Evolutionary conservation across 2,888 invertebrate genomes (phyloP), one percentile per base, ranked within the genome.

Genomic region (Sinhomidia bicolor): DNA sequence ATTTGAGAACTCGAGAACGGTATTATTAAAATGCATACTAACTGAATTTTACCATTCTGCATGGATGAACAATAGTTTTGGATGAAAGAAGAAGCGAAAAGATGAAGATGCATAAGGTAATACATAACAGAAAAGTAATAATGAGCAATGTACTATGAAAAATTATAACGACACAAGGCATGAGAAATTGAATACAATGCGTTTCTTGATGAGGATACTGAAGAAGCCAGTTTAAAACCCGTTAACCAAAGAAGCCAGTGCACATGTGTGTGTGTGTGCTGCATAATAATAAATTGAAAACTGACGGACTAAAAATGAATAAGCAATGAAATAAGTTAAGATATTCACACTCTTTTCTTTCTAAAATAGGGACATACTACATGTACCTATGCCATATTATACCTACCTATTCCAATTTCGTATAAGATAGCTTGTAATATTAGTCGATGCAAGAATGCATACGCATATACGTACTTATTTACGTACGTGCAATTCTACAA

Each of bases 191-290:
- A 47, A n/a, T 44, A 14, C 3, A 4, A 12, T 4, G 20, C 17
- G 47, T 7, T 68, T 10, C 9, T 12, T 23, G 29, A 76, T 1
- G 76, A 29, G 29, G 29, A 51, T 54, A 26, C 6, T 57, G 36
- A 44, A 65, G 68, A 79, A 85, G 85, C 79, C 36, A 65, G 79
- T 85, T 85, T 65, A 4, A 54, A 78, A 79, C 78, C 85, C 85
- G 85, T 86, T 80, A 86, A 1, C n/a, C 23, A 0, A 57, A 84
- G 29, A 82, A 74, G 74, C 74, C 60, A 84, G 32, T 78, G n/a
- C 84, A 20, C n/a, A n/a, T n/a, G n/a, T n/a, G n/a, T n/a, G n/a
- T 26, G 44, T 79, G 79, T 79, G 79, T 41, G 20, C 23, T 2
- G 79, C 79, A 80, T 62, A 80, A 62, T 80, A 60, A 80, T 74